Base-by-base conservation (phyloP, 2,113 vertebrate species). In the Miniopterus natalensis region DNA sequence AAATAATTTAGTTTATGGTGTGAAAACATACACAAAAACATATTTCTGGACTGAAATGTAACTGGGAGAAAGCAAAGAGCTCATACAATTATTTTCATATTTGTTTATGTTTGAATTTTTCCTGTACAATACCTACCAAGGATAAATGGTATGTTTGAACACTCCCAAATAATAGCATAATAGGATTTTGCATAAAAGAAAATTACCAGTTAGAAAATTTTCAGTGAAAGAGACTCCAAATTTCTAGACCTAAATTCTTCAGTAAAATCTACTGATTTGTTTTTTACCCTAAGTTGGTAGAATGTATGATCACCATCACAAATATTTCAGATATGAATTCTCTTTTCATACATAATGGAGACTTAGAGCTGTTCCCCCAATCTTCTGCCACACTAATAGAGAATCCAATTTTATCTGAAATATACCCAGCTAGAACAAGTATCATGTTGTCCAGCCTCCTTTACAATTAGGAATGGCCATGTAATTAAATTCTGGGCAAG, bases 401-500 rank as follows among this genome's bases (percentile, higher is more conserved):
- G 47, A n/a, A 88, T 68, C 42, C 36, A 25, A 45, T 47, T 88
- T 75, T 31, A 83, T 40, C 49, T 59, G 63, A 47, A 29, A 68
- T 45, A 40, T 59, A 40, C 23, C 7, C 45, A 75, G 29, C 42
- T 68, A n/a, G 18, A 83, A 78, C 73, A 83, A 79, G 81, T 79
- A 70, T 92, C 70, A 53, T 42, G 70, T 70, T 57, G 85, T 31
- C 11, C 66, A 77, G 59, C n/a, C 40, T 87, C 47, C 27, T 73
- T 89, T 70, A 47, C 49, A 86, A 42, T 68, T 74, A 51, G 42
- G n/a, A 88, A 84, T 29, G 49, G 49, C 61, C 91, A 61, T 25
- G n/a, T 53, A 75, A 93, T 53, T 73, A 89, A 85, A 84, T 79
- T 68, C n/a, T 75, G 51, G 86, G 51, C 70, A 93, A 36, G 29